Base-by-base conservation (phyloP, 2,888 invertebrate species). In the Macrosiphum euphorbiae region DNA sequence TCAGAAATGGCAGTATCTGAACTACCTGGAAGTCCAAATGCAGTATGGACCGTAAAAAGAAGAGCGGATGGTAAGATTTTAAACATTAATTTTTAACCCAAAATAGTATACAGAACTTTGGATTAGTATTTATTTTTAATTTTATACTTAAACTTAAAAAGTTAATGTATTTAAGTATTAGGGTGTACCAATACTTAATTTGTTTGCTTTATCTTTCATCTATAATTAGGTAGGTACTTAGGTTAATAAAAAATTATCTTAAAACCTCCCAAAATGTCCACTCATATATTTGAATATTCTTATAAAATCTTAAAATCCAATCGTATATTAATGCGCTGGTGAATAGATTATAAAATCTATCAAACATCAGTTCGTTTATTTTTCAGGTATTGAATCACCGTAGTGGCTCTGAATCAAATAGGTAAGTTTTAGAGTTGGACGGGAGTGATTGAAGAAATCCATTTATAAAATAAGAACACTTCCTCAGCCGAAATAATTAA, bases 1-100 rank as follows among this genome's bases (percentile, higher is more conserved):
- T 98, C 99, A 0, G 99, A 99, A 96, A 99, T 99, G 99, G 99
- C 99, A 94, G 99, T 99, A 5, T 99, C 99, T 50, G 99, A 99
- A 96, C 96, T 99, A 95, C 99, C 99, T n/a, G 99, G 99, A 95
- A 99, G 99, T 95, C 99, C 99, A 4, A 99, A 99, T 96, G 99
- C 99, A 95, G 99, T 99, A 3, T 99, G 99, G 99, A 99, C 99
- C 58, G 99, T 99, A 44, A 98, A 99, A 96, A 97, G 98, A 95
- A 97, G 99, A 96, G 97, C 98, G 96, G 99, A 99, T 96, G 99
- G 99, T 99, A 96, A 98, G 98, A 97, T 95, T 89, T 94, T 26
- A 41, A 61, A 44, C 44, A 26, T 84, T 50, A 41, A 41, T 91
- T 67, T 88, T 88, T 26, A 26, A 86, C 50, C 35, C 47, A 89